phyloP scores from a whole-genome alignment of 2,113 vertebrate genomes.

The Lampris megalopsis region DNA sequence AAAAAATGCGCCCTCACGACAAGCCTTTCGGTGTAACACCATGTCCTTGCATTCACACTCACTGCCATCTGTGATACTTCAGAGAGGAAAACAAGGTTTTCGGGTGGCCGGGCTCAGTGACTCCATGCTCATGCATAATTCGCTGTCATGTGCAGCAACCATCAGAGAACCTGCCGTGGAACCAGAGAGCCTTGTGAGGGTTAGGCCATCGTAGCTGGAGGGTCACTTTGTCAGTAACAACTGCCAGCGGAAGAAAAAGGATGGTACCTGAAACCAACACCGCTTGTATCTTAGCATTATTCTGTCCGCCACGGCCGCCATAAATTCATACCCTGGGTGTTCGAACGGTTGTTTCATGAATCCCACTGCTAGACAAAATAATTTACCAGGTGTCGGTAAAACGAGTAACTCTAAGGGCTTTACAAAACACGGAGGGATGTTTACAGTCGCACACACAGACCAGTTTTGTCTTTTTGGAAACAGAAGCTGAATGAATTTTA shows the following conservation, averaged over 20 bases:
- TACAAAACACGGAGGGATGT: no score
- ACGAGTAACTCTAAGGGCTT: no score
- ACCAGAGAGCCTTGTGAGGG: constrained; percentile 35
- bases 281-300: background rate
- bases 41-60: constrained; percentile 66
- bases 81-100: constrained; percentile 25
- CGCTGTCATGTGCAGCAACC: constrained; percentile 35
- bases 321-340: no score
- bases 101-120: constrained; percentile 41
- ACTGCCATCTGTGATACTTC: constrained; percentile 40
- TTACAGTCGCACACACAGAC: no score
- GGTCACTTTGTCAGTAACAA: constrained; percentile 45
- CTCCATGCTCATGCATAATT: constrained; percentile 71
- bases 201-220: constrained; percentile 13
- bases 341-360: no score
- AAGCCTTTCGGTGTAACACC: constrained; percentile 30
- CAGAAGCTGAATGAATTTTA: no score
- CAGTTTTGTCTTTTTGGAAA: no score
- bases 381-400: no score
- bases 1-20: constrained; percentile 12
- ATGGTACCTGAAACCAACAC: background rate
- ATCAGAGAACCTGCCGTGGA: constrained; percentile 38
- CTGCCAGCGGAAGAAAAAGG: background rate
- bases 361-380: no score
- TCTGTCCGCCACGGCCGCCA: no score